A percentile compares a stretch with the other conserved stretches of the same genome.
These are phyloP conservation scores for Pycnomerus fuliginosus DNA, from an alignment of 2,888 invertebrate genomes.

Conservation along the genomic window DNA sequence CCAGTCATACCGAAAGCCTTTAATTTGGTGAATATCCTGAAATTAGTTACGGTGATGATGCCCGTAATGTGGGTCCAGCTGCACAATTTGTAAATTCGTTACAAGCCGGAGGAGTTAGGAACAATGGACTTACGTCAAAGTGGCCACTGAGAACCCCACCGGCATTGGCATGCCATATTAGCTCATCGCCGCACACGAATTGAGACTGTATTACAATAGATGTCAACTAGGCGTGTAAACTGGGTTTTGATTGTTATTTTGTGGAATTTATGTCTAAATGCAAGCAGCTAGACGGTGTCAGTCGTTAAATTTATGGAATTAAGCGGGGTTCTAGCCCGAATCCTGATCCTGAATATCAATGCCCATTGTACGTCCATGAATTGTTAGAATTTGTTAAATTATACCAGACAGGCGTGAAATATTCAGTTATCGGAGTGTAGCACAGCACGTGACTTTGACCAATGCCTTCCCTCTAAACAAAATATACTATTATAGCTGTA, in stretches of 20 bases:
- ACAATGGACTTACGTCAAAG: slow-evolving; percentile 20
- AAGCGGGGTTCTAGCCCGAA: slow-evolving; percentile 18
- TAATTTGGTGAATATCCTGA: slow-evolving; percentile 17
- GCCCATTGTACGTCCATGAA: slow-evolving; percentile 15
- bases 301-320: slow-evolving; percentile 29
- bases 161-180: no score
- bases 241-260: slow-evolving; percentile 41
- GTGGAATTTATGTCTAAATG: slow-evolving; percentile 38
- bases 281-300: slow-evolving; percentile 20
- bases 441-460: slow-evolving; percentile 28
- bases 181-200: slow-evolving; percentile 37
- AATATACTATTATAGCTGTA: slow-evolving; percentile 19
- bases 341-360: slow-evolving; percentile 29
- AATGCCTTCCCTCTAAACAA: slow-evolving; percentile 22
- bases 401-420: slow-evolving; percentile 27
- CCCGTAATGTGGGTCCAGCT: slow-evolving; percentile 25
- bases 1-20: no score
- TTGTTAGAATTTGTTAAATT: slow-evolving; percentile 26
- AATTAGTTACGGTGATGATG: slow-evolving; percentile 17
- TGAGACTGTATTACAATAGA: slow-evolving; percentile 41
- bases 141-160: slow-evolving; percentile 22
- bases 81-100: slow-evolving; percentile 26
- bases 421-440: slow-evolving; percentile 24
- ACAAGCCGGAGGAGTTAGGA: slow-evolving; percentile 23
- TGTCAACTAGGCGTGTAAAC: slow-evolving; percentile 47